Base-by-base conservation (phyloP, 1,140 invertebrate species). In the Drosophila seguyi region DNA sequence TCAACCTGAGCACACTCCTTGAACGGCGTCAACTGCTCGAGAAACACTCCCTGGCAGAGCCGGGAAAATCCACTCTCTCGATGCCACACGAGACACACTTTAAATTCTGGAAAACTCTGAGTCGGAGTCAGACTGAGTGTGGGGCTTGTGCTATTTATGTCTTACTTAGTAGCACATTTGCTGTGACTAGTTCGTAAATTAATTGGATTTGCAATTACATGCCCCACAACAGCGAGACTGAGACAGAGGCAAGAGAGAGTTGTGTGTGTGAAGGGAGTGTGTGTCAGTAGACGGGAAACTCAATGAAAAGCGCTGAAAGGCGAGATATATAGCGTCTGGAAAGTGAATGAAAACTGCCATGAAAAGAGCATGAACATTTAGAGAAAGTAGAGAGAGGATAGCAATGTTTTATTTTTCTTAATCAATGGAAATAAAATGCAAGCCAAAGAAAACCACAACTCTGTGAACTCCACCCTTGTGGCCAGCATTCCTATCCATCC, bases 201-300 rank as follows among this genome's bases (percentile, higher is more conserved):
- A 88, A 88, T 88, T 88, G 86, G 85, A 88, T 88, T 88, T 90
- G 85, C 85, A 88, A 85, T 90, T 88, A 90, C 80, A 88, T 77
- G 77, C 67, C 79, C 71, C 47, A 55, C 61, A 55, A 71, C 52
- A 72, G 38, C 44, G 31, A 57, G 22, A 72, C 69, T 39, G 48
- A 42, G 25, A 20, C 29, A 18, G n/a, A 36, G 50, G 18, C 10
- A 52, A 14, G 27, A 52, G 22, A 25, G 20, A n/a, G n/a, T 25
- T 42, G 34, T 53, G 48, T 31, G 58, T 34, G 44, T 8, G 14
- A n/a, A n/a, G n/a, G n/a, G 34, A 36, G 29, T 42, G 16, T 34
- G 16, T 42, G 10, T 13, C 25, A 6, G 16, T 25, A 27, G 50
- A 65, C 11, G 13, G 34, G 25, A 41, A 25, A 29, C 22, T 38